Evolutionary conservation across 2,113 vertebrate species (phyloP).

Genomic region (Gracilinanus agilis): DNA sequence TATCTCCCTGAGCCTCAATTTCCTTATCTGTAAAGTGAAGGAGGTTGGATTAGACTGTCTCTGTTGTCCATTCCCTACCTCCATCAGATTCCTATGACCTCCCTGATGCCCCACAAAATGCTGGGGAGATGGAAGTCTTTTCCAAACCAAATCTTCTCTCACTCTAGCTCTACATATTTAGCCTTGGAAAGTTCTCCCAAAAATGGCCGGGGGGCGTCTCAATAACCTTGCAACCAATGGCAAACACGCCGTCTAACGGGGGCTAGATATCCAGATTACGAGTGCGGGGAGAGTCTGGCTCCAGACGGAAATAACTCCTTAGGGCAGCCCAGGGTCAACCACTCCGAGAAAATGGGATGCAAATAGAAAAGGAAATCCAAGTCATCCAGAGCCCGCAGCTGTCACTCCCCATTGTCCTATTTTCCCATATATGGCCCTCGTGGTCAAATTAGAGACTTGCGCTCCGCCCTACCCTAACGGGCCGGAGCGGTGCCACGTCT

Average conservation of each 20-base stretch:
- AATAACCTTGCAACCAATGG: neutral
- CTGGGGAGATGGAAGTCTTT: neutral
- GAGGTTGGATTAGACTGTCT: too few species aligned
- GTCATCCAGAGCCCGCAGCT: conserved; percentile 33
- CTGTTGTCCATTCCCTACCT: too few species aligned
- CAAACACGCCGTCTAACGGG: neutral
- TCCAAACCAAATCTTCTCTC: neutral
- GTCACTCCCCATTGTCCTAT: conserved; percentile 34
- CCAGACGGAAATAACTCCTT: conserved; percentile 8
- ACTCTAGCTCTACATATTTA: neutral
- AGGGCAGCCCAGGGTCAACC: neutral
- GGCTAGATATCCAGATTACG: neutral
- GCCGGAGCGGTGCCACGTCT: conserved; percentile 39
- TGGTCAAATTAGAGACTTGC: conserved; percentile 37
- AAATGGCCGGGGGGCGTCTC: neutral
- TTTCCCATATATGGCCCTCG: conserved; percentile 68
- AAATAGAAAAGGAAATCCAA: conserved; percentile 3
- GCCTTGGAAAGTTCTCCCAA: too few species aligned
- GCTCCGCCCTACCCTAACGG: conserved; percentile 59
- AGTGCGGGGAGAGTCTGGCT: neutral
- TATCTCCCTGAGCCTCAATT: neutral
- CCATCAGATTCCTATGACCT: neutral
- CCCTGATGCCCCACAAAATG: neutral
- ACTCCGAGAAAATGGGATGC: conserved; percentile 5
- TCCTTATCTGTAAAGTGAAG: neutral